Evolutionary conservation across 2,888 invertebrate species (phyloP), one percentile per base, ranked within the genome.

Genomic region (Torymus auratus): DNA sequence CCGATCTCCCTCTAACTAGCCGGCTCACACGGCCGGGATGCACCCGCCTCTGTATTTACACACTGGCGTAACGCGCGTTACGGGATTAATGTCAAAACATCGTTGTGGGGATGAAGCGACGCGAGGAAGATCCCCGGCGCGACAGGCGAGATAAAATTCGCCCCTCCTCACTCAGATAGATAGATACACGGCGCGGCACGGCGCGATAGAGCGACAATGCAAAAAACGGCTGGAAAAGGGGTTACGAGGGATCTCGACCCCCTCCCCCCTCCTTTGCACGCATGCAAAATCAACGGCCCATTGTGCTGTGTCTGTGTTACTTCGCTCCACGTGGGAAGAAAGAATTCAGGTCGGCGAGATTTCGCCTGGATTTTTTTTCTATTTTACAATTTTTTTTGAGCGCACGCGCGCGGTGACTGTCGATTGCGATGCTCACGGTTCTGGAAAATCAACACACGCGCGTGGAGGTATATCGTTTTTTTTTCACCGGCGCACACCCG

Each of bases 21-120:
- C 68, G 23, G 52, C 60, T 84, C 75, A 83, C 84, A 79, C 7
- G 41, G 52, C 55, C 68, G 53, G 52, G 55, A 83, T 73, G 83
- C 71, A 52, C 71, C 56, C 83, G 82, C 74, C 81, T 71, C 84
- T 13, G 81, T 88, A 87, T 89, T 89, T 89, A 87, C 87, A 87
- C 88, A 88, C 41, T 41, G 86, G 88, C 87, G 89, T 89, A 87
- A 88, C 86, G 86, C 86, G 88, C 87, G 85, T 89, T 88, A 89
- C 86, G 86, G 89, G 89, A 89, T 89, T 88, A 89, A 15, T 86
- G 89, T 89, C 89, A 88, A 89, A 89, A 89, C 88, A 89, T 87
- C 86, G 85, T 85, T 86, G 86, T 85, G 86, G 83, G 85, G 85
- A 82, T 78, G 64, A 72, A 65, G 71, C 77, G 77, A 79, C 77